Conservation (phyloP, 2,797 vertebrate species). For the Xenopus petersii region DNA sequence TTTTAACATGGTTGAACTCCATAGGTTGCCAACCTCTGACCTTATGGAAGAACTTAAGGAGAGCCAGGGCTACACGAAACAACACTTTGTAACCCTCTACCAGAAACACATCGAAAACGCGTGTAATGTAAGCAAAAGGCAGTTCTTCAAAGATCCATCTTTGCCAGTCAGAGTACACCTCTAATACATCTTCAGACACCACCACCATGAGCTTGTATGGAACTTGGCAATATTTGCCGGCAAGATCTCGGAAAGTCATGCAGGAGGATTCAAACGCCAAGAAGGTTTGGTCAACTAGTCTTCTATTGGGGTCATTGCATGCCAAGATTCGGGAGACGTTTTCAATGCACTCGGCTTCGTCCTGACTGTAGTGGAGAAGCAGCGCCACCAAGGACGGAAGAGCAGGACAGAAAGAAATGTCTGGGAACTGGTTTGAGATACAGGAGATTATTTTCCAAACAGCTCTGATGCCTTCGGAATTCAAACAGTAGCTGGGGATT, state of each 20-base stretch:
- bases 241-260: slow-evolving; percentile 96
- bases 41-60: slow-evolving; percentile 92
- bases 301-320: slow-evolving; percentile 84
- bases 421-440: slow-evolving; percentile 89
- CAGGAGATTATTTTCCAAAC: slow-evolving; percentile 82
- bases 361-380: slow-evolving; percentile 86
- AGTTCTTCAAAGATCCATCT: slow-evolving; percentile 92
- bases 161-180: slow-evolving; percentile 94
- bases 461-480: slow-evolving; percentile 71
- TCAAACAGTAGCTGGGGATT: slow-evolving; percentile 86
- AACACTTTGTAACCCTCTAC: slow-evolving; percentile 96
- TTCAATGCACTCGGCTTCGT: slow-evolving; percentile 93
- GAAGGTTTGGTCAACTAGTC: slow-evolving; percentile 91
- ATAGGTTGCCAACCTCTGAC: slow-evolving; percentile 67
- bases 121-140: slow-evolving; percentile 76
- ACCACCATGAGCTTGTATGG: slow-evolving; percentile 89
- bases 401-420: slow-evolving; percentile 89
- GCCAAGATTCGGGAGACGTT: slow-evolving; percentile 85
- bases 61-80: slow-evolving; percentile 82
- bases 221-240: slow-evolving; percentile 88
- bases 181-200: slow-evolving; percentile 81
- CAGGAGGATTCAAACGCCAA: slow-evolving; percentile 89
- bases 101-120: slow-evolving; percentile 89
- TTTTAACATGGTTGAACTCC: slow-evolving; percentile 67
- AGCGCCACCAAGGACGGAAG: slow-evolving; percentile 81